Base-by-base conservation (phyloP, 2,888 invertebrate genomes). In the Monoplex corrugatus region DNA sequence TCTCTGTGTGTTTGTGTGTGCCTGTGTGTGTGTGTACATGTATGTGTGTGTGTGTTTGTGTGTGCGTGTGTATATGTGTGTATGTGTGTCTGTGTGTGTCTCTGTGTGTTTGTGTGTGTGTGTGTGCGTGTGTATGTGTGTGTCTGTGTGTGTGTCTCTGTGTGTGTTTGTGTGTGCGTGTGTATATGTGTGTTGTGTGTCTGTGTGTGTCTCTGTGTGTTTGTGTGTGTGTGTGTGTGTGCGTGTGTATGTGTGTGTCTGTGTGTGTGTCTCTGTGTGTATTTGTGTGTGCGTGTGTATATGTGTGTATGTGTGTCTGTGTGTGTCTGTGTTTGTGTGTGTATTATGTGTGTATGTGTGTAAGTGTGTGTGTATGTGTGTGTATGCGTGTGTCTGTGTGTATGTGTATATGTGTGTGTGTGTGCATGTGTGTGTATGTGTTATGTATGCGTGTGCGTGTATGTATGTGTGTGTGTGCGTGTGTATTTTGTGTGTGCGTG, bases 1-100 rank as follows among this genome's bases (percentile, higher is more conserved):
- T 0, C 5, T 0, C 0, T 1, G 0, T 68, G 0, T 68, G 68
- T 68, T 10, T 68, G 19, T 16, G 19, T 68, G 68, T 50, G 8
- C 50, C n/a, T 23, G 6, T 68, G 68, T 68, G 68, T n/a, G 28
- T 8, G 2, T 1, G 28, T n/a, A 19, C 8, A 19, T 23, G 28
- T 86, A 91, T 90, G 50, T 88, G 2, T 91, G 91, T 44, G 89
- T 89, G 44, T 78, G 84, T 44, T 38, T 90, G 3, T 91, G 91
- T 78, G 87, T 89, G 44, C 87, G 89, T 23, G 19, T 2, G 6
- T 8, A 32, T 28, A 78, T 90, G 28, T 80, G 50, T 40, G 28
- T 50, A 0, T 38, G 16, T 35, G 5, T 91, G 91, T 78, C 43
- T 63, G 10, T 91, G 91, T 57, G 16, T 28, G 83, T 83, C 50